Percentiles rank a stretch among this genome's conserved stretches.
phyloP scores from a whole-genome alignment of 2,888 invertebrate species.

The Pyrgus malvae region DNA sequence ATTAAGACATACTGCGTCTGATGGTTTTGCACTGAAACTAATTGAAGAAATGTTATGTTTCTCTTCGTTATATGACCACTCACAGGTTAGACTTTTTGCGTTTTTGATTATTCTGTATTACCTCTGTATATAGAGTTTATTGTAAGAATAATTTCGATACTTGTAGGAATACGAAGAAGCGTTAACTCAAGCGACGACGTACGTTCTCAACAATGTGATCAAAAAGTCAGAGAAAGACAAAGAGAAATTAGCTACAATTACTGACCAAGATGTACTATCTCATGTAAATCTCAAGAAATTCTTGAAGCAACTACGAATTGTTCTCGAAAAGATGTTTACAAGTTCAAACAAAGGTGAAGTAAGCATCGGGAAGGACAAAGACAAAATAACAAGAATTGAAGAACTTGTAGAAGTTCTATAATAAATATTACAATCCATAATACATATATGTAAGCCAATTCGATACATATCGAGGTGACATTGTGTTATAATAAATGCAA shows the following conservation, averaged over 20 bases:
- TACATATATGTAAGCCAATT: slow-evolving; percentile 9
- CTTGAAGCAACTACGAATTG: slow-evolving; percentile 62
- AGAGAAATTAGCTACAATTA: slow-evolving; percentile 78
- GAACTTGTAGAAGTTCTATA: slow-evolving; percentile 71
- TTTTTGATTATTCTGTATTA: neutral
- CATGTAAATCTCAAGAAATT: slow-evolving; percentile 69
- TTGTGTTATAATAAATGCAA: slow-evolving; percentile 1
- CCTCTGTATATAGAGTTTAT: neutral
- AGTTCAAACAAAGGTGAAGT: slow-evolving; percentile 42
- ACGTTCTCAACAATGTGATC: slow-evolving; percentile 83
- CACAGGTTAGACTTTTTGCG: slow-evolving; percentile 53
- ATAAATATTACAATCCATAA: slow-evolving; percentile 39
- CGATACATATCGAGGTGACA: neutral
- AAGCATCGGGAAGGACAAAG: slow-evolving; percentile 33
- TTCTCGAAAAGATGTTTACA: slow-evolving; percentile 60
- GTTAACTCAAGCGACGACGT: slow-evolving; percentile 84
- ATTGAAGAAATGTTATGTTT: slow-evolving; percentile 69
- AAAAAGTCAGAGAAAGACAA: slow-evolving; percentile 85
- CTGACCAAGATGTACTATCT: slow-evolving; percentile 69
- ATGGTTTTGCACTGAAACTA: slow-evolving; percentile 59
- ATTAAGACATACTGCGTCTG: slow-evolving; percentile 49
- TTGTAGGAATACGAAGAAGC: slow-evolving; percentile 91
- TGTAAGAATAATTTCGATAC: neutral
- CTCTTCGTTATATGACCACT: slow-evolving; percentile 59
- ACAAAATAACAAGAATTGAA: slow-evolving; percentile 58